Base-by-base conservation (phyloP, 2,888 invertebrate species). In the Alviniconcha strummeri region DNA sequence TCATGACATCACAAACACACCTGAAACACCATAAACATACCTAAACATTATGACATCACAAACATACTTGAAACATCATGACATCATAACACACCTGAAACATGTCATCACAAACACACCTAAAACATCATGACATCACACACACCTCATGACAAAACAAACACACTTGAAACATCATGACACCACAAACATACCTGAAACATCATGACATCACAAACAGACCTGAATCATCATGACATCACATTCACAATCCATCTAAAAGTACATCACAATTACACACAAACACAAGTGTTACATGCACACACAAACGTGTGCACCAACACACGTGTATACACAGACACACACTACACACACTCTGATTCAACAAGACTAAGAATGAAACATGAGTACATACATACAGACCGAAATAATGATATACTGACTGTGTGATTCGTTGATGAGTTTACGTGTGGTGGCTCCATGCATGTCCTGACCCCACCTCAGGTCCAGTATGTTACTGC, bases 371-470 rank as follows among this genome's bases (percentile, higher is more conserved):
- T 36, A 36, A 36, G 36, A 36, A 36, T 36, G 36, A 36, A 36
- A 76, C 76, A 60, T 60, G 60, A 36, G 36, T 36, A 60, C 13
- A 19, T n/a, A 76, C 76, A 76, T n/a, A 76, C 56, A 57, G n/a
- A 56, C 57, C 56, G 9, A n/a, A n/a, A 77, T 19, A 77, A 8
- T 55, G 5, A 54, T 7, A 74, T 60, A 88, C 91, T 89, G 86
- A 93, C 93, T 91, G 84, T 91, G 92, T 64, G 93, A 89, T 88
- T 93, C 91, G 86, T 92, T 93, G 71, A 92, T 91, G 17, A 93
- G 90, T 86, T 92, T 93, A 36, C 93, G 86, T 15, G 90, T 89
- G n/a, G 90, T 84, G n/a, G 89, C 88, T n/a, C 88, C 89, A 85
- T 93, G 91, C 89, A 93, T 89, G 71, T 92, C 92, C 71, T 90